Conservation (phyloP, 2,113 vertebrate species). For the Sorex fumeus region DNA sequence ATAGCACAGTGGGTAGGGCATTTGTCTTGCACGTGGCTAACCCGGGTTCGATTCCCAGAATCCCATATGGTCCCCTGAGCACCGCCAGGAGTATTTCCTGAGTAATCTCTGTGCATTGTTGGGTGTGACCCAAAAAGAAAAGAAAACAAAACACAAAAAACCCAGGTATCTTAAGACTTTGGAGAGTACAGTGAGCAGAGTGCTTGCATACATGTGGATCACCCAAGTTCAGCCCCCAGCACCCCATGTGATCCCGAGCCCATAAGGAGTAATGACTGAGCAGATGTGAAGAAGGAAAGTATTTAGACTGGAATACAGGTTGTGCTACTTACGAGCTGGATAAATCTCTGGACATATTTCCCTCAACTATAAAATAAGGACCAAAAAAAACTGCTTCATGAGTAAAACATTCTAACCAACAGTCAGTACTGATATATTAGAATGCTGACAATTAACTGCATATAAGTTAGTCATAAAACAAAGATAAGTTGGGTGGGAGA, state of each 20-base stretch:
- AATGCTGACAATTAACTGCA: slow-evolving; percentile 17
- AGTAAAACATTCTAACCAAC: slow-evolving; percentile 6
- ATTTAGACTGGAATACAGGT: not conserved
- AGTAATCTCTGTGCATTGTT: too few species aligned
- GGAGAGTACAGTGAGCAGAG: not conserved
- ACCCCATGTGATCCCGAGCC: not conserved
- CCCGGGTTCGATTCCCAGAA: too few species aligned
- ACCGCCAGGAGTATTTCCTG: too few species aligned
- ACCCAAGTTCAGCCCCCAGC: not conserved
- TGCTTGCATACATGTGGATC: not conserved
- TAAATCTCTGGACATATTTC: not conserved
- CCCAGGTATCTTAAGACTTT: too few species aligned
- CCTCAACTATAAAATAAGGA: slow-evolving; percentile 34
- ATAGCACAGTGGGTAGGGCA: not conserved
- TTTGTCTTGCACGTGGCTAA: too few species aligned
- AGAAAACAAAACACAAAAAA: too few species aligned
- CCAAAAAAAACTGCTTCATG: slow-evolving; percentile 13
- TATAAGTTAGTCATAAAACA: slow-evolving; percentile 54
- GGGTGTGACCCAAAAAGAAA: too few species aligned
- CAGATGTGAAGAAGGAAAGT: not conserved
- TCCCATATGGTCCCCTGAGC: too few species aligned
- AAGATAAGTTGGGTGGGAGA: not conserved
- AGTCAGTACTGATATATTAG: slow-evolving; percentile 29
- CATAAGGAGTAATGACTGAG: too few species aligned
- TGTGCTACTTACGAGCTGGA: not conserved